Evolutionary conservation across 2,113 vertebrate species (phyloP).

Genomic region (Kryptolebias marmoratus): DNA sequence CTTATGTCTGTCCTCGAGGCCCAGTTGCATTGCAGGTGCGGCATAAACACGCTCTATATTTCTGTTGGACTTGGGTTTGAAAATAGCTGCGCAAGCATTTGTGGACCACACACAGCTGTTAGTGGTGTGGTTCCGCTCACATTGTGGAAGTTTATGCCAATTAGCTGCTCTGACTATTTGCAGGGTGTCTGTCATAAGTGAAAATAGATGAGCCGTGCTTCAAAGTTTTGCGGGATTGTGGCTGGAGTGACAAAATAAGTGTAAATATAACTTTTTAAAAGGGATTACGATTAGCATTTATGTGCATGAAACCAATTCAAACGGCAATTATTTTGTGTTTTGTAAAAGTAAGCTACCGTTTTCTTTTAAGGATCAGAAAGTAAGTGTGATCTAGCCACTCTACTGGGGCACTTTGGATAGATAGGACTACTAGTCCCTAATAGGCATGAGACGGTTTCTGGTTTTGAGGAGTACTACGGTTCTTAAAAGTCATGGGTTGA

Average conservation of each 20-base stretch:
- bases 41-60: slow-evolving; percentile 38
- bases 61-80: slow-evolving; percentile 46
- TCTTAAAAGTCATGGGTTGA: too few species aligned
- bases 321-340: too few species aligned
- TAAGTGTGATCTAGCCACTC: neutral
- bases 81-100: slow-evolving; percentile 59
- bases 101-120: slow-evolving; percentile 67
- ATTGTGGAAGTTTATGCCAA: slow-evolving; percentile 60
- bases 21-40: slow-evolving; percentile 44
- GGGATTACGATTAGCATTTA: neutral
- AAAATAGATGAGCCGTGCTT: slow-evolving; percentile 48
- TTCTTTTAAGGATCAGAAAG: neutral
- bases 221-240: neutral
- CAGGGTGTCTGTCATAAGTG: slow-evolving; percentile 58
- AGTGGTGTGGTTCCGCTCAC: slow-evolving; percentile 49
- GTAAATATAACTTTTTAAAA: neutral
- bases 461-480: too few species aligned
- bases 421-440: neutral
- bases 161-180: slow-evolving; percentile 57
- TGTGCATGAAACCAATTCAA: slow-evolving; percentile 36
- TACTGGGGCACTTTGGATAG: neutral
- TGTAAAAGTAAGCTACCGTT: neutral
- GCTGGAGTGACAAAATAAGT: slow-evolving; percentile 2
- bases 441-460: too few species aligned
- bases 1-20: neutral